Evolutionary conservation across 2,797 vertebrate species (phyloP).

Genomic region (Rhyacichthys aspro): DNA sequence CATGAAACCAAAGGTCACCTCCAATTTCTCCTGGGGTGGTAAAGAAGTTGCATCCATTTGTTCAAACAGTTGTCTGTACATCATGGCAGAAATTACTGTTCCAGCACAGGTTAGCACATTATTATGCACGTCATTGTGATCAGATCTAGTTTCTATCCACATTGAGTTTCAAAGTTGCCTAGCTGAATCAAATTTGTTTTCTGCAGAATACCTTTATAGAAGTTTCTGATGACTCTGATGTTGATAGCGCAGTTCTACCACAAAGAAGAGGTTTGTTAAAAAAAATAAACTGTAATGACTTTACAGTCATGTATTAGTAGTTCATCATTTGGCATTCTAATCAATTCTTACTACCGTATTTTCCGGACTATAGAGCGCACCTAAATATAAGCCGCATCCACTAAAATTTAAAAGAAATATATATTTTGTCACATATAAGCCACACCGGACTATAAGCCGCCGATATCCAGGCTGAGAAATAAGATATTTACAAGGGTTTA

Average conservation of each 20-base stretch:
- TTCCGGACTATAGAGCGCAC: too few relatives aligned
- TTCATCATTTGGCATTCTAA: not conserved
- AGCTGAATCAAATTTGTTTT: not conserved
- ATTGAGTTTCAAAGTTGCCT: too few relatives aligned
- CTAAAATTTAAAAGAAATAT: too few relatives aligned
- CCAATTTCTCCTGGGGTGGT: constrained; percentile 14
- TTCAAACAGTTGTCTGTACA: constrained; percentile 12
- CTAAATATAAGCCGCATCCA: too few relatives aligned
- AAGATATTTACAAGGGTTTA: too few relatives aligned
- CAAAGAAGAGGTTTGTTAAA: not conserved
- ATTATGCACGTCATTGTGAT: not conserved
- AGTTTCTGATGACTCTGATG: not conserved
- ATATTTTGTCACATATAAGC: too few relatives aligned
- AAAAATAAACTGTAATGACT: not conserved
- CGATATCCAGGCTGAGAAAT: too few relatives aligned
- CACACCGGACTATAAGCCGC: too few relatives aligned
- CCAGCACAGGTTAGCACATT: constrained; percentile 19
- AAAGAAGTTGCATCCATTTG: constrained; percentile 18
- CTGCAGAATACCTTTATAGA: not conserved
- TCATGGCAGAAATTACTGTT: constrained; percentile 15
- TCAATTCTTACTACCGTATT: not conserved
- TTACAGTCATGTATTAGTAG: too few relatives aligned
- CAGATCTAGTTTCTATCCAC: too few relatives aligned
- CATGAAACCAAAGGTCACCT: constrained; percentile 11
- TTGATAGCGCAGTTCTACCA: not conserved